Percentiles rank a stretch among this genome's conserved stretches.
Conservation (phyloP, 2,888 invertebrate genomes). For the Lomographa bimaculata region DNA sequence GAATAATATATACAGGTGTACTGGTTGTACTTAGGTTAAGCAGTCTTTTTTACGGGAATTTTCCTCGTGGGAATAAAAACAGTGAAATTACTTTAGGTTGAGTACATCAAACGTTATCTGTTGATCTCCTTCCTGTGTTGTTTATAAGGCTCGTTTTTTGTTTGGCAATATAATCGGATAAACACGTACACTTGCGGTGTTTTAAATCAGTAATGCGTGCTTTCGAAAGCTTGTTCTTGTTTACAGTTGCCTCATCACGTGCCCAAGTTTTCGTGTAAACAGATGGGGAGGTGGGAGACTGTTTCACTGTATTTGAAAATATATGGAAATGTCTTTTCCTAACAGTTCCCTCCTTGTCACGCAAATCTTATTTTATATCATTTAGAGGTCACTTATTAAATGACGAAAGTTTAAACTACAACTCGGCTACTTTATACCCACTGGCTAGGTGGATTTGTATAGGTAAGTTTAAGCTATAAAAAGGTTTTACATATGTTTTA, state of each 20-base stretch:
- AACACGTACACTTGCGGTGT: conserved; percentile 27
- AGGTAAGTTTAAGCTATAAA: too few species aligned
- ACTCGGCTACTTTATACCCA: too few species aligned
- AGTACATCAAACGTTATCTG: conserved; percentile 6
- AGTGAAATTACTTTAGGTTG: too few species aligned
- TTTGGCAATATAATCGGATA: conserved; percentile 14
- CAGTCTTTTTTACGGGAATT: too few species aligned
- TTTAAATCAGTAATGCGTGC: conserved; percentile 30
- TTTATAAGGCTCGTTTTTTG: conserved; percentile 14
- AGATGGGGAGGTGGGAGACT: conserved; percentile 35
- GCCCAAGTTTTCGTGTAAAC: conserved; percentile 42
- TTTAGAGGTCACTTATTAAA: too few species aligned
- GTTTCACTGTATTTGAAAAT: conserved; percentile 27
- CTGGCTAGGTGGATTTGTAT: too few species aligned
- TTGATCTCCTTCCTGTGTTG: conserved; percentile 14
- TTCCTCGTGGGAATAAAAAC: too few species aligned
- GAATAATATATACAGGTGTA: too few species aligned
- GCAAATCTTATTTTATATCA: conserved; percentile 14
- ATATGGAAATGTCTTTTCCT: conserved; percentile 21
- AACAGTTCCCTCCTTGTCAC: too few species aligned
- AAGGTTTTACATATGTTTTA: too few species aligned
- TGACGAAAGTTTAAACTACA: too few species aligned
- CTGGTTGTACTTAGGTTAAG: too few species aligned
- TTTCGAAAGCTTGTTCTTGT: conserved; percentile 35
- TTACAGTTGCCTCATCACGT: conserved; percentile 38